A percentile compares a stretch with the other conserved stretches of the same genome.
These are phyloP conservation scores for Hippotragus niger DNA, from an alignment of 2,113 vertebrate genomes.

Conservation along the genomic window DNA sequence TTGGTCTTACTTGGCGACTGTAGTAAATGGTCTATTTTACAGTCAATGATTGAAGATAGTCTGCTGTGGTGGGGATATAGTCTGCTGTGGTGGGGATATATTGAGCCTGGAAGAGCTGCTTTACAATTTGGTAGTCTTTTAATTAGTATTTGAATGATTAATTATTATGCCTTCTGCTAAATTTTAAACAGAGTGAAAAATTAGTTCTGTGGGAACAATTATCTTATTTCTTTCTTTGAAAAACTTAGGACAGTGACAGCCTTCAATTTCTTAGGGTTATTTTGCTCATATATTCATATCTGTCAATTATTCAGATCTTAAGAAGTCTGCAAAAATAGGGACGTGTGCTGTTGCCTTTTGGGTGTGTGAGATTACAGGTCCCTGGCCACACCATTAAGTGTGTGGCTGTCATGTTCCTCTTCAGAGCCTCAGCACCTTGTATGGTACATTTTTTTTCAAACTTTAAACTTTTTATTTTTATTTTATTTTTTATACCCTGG, in stretches of 20 bases:
- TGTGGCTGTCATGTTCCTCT: too few species aligned
- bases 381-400: background rate
- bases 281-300: background rate
- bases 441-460: background rate
- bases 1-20: background rate
- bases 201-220: background rate
- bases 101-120: background rate
- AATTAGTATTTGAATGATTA: conserved; percentile 31
- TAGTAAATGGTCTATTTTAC: conserved; percentile 21
- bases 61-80: background rate
- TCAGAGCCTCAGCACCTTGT: background rate
- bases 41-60: background rate
- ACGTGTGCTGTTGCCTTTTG: background rate
- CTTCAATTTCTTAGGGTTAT: background rate
- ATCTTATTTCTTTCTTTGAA: background rate
- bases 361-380: background rate
- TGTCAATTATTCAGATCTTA: background rate
- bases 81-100: background rate
- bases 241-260: background rate
- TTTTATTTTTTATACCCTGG: background rate
- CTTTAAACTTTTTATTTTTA: background rate
- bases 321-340: background rate
- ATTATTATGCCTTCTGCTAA: conserved; percentile 2
- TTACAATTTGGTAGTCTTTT: background rate
- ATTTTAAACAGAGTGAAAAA: conserved; percentile 33